phyloP scores from a whole-genome alignment of 2,888 invertebrate species.

The Eupithecia tripunctaria region DNA sequence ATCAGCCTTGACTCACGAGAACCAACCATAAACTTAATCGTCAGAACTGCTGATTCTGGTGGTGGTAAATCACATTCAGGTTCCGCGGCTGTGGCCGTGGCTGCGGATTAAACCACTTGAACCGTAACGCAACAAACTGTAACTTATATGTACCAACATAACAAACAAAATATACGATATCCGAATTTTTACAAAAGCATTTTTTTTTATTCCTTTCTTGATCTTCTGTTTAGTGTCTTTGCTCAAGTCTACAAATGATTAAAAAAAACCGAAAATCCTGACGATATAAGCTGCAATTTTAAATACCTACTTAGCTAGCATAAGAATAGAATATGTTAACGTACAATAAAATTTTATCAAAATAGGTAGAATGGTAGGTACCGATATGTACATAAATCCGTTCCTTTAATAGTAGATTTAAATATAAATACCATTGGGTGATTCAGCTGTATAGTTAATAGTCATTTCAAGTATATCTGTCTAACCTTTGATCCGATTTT shows the following conservation, averaged over 20 bases:
- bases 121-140: neutral
- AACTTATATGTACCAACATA: neutral
- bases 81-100: neutral
- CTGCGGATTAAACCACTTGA: neutral
- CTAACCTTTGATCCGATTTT: too few relatives aligned
- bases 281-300: neutral
- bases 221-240: neutral
- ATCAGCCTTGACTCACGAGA: neutral
- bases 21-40: conserved; percentile 22
- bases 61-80: neutral
- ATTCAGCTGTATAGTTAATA: too few relatives aligned
- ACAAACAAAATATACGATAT: neutral
- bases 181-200: neutral
- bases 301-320: neutral
- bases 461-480: too few relatives aligned
- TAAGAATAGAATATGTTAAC: too few relatives aligned
- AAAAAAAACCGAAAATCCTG: neutral
- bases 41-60: conserved; percentile 12
- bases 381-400: too few relatives aligned
- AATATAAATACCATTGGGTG: too few relatives aligned
- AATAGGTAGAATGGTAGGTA: too few relatives aligned
- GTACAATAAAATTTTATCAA: too few relatives aligned
- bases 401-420: too few relatives aligned
- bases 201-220: neutral
- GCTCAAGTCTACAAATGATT: neutral